phyloP scores from a whole-genome alignment of 1,140 invertebrate genomes.

The Lepidurus couesii region DNA sequence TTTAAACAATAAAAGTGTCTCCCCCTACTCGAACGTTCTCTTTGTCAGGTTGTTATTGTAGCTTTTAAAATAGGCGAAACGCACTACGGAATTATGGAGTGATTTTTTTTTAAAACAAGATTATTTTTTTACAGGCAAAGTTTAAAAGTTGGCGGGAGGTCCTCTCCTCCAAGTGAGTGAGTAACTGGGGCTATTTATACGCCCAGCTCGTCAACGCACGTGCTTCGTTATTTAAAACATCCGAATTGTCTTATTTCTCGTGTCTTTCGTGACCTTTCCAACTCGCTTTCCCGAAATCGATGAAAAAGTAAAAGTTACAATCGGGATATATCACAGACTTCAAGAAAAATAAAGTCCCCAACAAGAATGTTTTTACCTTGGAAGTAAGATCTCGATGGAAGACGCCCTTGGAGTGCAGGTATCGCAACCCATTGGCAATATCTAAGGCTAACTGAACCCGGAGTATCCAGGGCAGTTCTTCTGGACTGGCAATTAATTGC shows the following conservation, averaged over 20 bases:
- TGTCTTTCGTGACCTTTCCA: not conserved
- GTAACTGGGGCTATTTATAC: not conserved
- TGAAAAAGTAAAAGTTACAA: not conserved
- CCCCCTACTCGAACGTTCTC: too few species aligned
- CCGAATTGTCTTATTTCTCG: not conserved
- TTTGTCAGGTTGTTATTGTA: too few species aligned
- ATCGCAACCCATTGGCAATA: conserved; percentile 81
- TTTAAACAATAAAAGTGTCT: too few species aligned
- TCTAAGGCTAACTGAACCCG: conserved; percentile 78
- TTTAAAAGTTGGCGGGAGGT: conserved; percentile 17
- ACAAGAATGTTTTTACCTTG: conserved; percentile 57
- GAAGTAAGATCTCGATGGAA: conserved; percentile 95
- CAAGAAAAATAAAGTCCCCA: not conserved
- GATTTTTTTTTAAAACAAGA: too few species aligned
- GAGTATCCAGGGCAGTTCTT: conserved; percentile 70
- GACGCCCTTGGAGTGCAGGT: conserved; percentile 81
- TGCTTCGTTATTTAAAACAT: conserved; percentile 6
- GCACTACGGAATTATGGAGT: too few species aligned
- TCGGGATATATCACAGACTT: conserved; percentile 19
- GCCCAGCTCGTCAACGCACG: conserved; percentile 1
- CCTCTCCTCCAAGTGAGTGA: not conserved
- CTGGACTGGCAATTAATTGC: conserved; percentile 65
- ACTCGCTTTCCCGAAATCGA: not conserved
- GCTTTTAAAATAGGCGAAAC: too few species aligned
- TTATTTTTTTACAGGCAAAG: not conserved